Evolutionary conservation across 2,113 vertebrate species (phyloP).

Genomic region (Bombycilla garrulus): DNA sequence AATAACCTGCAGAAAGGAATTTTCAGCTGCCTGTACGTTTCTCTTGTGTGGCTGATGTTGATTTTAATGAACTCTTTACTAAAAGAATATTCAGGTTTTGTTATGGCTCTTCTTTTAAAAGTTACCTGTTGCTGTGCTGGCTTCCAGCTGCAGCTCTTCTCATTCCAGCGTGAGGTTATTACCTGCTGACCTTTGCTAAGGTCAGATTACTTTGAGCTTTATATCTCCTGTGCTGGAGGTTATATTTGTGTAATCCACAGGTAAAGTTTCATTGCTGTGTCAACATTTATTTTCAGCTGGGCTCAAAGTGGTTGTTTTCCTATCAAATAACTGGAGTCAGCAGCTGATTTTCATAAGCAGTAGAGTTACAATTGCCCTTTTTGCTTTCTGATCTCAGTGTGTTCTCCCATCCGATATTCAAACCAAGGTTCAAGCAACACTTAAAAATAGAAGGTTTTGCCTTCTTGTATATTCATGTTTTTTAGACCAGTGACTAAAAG

Average conservation of each 20-base stretch:
- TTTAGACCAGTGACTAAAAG: background rate
- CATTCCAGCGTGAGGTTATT: background rate
- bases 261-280: slow-evolving; percentile 21
- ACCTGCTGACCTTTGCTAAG: slow-evolving; percentile 2
- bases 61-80: background rate
- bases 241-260: slow-evolving; percentile 1
- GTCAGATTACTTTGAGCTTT: background rate
- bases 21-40: background rate
- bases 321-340: background rate
- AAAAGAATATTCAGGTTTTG: background rate
- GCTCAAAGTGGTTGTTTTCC: background rate
- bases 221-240: background rate
- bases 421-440: background rate
- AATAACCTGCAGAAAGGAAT: background rate
- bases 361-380: background rate
- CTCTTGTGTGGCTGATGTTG: background rate
- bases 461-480: background rate
- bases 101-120: background rate
- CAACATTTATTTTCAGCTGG: background rate
- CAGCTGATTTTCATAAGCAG: background rate
- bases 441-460: background rate
- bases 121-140: background rate
- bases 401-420: background rate
- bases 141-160: background rate
- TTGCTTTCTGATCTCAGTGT: background rate